These are phyloP conservation scores for Enteromius radiatus DNA, from an alignment of 2,797 vertebrate species.

Conservation along the genomic window DNA sequence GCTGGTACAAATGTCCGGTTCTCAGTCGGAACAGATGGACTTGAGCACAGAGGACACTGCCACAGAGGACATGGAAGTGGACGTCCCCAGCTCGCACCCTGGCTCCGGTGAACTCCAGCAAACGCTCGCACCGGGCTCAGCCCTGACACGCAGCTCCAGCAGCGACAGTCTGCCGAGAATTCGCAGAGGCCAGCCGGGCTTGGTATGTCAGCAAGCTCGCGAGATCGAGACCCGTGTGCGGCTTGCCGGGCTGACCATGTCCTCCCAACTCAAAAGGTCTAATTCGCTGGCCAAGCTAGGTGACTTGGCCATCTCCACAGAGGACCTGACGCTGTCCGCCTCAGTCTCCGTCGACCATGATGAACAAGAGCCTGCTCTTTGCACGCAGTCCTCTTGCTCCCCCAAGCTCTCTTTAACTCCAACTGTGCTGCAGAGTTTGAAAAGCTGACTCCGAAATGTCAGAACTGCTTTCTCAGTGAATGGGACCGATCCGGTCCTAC, in stretches of 20 bases:
- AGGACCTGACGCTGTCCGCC: conserved; percentile 77
- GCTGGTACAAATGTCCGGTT: conserved; percentile 78
- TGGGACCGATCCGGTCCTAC: conserved; percentile 25
- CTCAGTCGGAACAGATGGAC: conserved; percentile 65
- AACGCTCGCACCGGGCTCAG: conserved; percentile 77
- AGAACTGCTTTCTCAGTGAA: conserved; percentile 41
- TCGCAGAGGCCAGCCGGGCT: conserved; percentile 83
- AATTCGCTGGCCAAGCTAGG: conserved; percentile 95
- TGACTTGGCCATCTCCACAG: conserved; percentile 87
- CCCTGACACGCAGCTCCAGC: conserved; percentile 94
- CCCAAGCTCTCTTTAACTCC: conserved; percentile 40
- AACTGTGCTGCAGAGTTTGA: conserved; percentile 37
- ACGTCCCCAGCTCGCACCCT: conserved; percentile 42
- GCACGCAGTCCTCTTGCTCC: conserved; percentile 56
- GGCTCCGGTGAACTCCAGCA: not conserved
- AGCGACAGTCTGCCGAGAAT: conserved; percentile 93
- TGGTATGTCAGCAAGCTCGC: conserved; percentile 90
- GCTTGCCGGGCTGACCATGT: conserved; percentile 89
- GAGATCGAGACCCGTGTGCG: conserved; percentile 93
- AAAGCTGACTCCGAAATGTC: conserved; percentile 49
- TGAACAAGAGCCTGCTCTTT: conserved; percentile 75
- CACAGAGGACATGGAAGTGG: conserved; percentile 54
- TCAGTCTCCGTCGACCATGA: conserved; percentile 65
- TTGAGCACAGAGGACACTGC: conserved; percentile 43
- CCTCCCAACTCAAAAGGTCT: conserved; percentile 91